Base-by-base conservation (phyloP, 2,797 vertebrate genomes). In the Holocentrus rufus region DNA sequence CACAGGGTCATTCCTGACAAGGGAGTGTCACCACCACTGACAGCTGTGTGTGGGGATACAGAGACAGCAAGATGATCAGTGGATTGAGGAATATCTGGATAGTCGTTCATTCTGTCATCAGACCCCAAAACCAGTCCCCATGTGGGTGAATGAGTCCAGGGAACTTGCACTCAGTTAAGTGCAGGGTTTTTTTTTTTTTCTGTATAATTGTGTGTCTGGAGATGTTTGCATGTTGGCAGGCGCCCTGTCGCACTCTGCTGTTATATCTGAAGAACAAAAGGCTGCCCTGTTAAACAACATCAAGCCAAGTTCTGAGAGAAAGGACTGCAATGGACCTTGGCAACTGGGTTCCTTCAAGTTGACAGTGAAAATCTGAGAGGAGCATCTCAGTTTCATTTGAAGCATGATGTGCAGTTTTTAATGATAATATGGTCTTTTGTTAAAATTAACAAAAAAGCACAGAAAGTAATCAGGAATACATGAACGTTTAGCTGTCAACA, bases 11-110 rank as follows among this genome's bases (percentile, higher is more conserved):
- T 93, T 92, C 89, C 90, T 89, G 86, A 71, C 49, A 66, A 91
- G 90, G 91, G 92, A 90, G 92, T 90, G 91, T 85, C 90, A 76
- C 72, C 30, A n/a, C n/a, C 47, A 71, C 70, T 82, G 73, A 80
- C 85, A 84, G 76, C 62, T 84, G 67, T 54, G 69, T 65, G 66
- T 56, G 63, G 7, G 56, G 69, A 79, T 72, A 72, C 22, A 25
- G 49, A 42, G 69, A 3, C 15, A 56, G 34, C 63, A 52, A 68
- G 65, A 62, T 60, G 57, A 70, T 75, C 31, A 46, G 55, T 57
- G 62, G 75, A 56, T 54, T 64, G 11, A 27, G 55, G 27, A 68
- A 76, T 52, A 65, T 69, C 50, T 3, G 1, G 49, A 62, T 68
- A 63, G 71, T 72, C 27, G 69, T 27, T 52, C 42, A 77, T 61